Evolutionary conservation across 2,113 vertebrate species (phyloP), one percentile per base, ranked within the genome.

Genomic region (Phyllopteryx taeniolatus): DNA sequence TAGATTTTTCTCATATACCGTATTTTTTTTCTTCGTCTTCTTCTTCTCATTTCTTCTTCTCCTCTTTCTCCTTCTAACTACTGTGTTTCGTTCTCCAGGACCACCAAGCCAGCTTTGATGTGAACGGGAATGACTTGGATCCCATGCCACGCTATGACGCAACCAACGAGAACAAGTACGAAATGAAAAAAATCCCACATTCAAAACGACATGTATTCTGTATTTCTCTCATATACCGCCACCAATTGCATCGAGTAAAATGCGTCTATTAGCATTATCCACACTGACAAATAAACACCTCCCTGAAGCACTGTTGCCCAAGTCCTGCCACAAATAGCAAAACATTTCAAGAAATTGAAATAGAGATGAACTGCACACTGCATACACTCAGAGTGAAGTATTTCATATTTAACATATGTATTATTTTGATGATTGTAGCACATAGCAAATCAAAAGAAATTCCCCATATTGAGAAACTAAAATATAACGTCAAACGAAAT

Each of bases 81-180:
- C 33, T 22, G 51, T 81, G 43, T 78, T 72, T 77, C 62, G 72
- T 77, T 65, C 65, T 91, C 51, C 84, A 99, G 98, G 98, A 99
- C 89, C 93, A 94, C 0, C 93, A 96, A 74, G 98, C 98, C 75
- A 99, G 98, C 91, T 99, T 94, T 83, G 98, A 99, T 79, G 97
- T 99, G 85, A 99, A 99, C 83, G 96, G 96, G 74, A 98, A 99
- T 73, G 98, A 99, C 88, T 91, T 95, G 92, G 98, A 99, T 77
- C 98, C 98, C 44, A 98, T 99, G 98, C 98, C 98, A 82, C 95
- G 98, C 72, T 99, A 99, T 0, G 98, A 99, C 64, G 96, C 96
- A 82, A 99, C 94, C 92, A 99, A 99, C 0, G 98, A 99, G 85
- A 99, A 99, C 95, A 99, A 99, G 98, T 99, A 96, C 96, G 96